Base-by-base conservation (phyloP, 2,113 vertebrate species). In the Strigops habroptila region DNA sequence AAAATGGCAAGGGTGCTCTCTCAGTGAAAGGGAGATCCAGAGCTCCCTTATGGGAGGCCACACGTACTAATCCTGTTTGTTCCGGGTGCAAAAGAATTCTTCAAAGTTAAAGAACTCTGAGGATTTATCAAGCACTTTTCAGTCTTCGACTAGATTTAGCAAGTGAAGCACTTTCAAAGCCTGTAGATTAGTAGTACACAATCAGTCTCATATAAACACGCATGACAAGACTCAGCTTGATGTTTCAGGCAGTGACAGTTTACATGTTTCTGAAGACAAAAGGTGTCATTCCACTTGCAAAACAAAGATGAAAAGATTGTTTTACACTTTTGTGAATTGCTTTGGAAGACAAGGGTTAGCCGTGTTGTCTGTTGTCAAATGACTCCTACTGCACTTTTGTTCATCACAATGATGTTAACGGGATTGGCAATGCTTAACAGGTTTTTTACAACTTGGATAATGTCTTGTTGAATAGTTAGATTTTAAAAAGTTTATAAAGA, bases 111-210 rank as follows among this genome's bases (percentile, higher is more conserved):
- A 90, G 46, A 71, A 69, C 78, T 87, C 82, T 19, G 52, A 55
- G 94, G 91, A 92, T 91, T 93, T 92, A 93, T 67, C 70, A 81
- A 69, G 73, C 63, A 82, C 88, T 95, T 96, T 87, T 88, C 93
- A 95, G 82, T 78, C 83, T 89, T 90, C 95, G 78, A 3, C 90
- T 88, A 88, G 88, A 95, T 96, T 97, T 95, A 93, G 92, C 63
- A 60, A 82, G 84, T 59, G 87, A 73, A 93, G 82, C 87, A 67
- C 68, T 78, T 96, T 68, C 91, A 89, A 91, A 96, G 74, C 41
- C 53, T 64, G 88, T 78, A 95, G 96, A 95, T 96, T 96, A 96
- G 89, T 30, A 25, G 53, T 49, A 90, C 90, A 93, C 95, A 90
- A 89, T 80, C 90, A 64, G 93, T 57, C 91, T 86, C 37, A 5